phyloP scores from a whole-genome alignment of 2,113 vertebrate genomes.

The Mesitornis unicolor region DNA sequence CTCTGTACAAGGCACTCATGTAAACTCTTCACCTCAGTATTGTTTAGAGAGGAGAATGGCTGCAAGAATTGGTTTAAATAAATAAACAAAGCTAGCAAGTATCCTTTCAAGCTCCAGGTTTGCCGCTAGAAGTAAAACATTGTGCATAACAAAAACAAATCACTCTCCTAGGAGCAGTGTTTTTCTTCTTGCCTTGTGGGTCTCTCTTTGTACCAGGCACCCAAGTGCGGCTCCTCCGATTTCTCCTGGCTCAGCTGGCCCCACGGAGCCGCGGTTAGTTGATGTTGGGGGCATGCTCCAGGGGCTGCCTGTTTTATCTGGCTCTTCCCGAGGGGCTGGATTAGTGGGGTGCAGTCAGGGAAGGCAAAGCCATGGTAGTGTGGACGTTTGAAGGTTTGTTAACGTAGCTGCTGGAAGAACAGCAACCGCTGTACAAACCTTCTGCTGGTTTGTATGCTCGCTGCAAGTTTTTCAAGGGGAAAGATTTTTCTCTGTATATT shows the following conservation, averaged over 20 bases:
- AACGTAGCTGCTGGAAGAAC: neutral
- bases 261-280: neutral
- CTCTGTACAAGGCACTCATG: neutral
- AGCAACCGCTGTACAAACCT: neutral
- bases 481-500: neutral
- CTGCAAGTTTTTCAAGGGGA: neutral
- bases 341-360: neutral
- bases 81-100: constrained; percentile 42
- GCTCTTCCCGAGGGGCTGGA: neutral
- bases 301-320: constrained; percentile 11
- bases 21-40: constrained; percentile 69
- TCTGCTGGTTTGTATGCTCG: neutral
- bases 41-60: constrained; percentile 59
- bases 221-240: neutral
- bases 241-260: neutral
- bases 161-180: neutral
- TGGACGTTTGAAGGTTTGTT: neutral
- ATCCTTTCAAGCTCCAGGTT: constrained; percentile 32
- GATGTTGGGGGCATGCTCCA: neutral
- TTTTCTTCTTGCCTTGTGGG: neutral
- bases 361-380: neutral
- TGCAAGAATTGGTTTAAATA: constrained; percentile 57
- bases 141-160: constrained; percentile 23
- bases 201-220: constrained; percentile 20
- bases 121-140: constrained; percentile 58